These are phyloP conservation scores for Phytoseiulus persimilis DNA, from an alignment of 2,888 invertebrate species.

Conservation along the genomic window DNA sequence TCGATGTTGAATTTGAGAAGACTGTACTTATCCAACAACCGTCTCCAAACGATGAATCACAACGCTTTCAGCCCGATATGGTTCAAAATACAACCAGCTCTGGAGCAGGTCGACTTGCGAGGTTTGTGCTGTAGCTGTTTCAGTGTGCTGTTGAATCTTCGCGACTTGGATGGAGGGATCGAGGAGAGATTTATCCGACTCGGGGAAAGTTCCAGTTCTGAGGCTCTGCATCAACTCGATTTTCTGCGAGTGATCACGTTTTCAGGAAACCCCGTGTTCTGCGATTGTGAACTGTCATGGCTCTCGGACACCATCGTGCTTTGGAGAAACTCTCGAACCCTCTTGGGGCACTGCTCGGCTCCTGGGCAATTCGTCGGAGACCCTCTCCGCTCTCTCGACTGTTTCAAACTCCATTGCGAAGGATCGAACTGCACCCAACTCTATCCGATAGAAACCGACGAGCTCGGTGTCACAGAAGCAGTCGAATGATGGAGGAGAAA, in stretches of 20 bases:
- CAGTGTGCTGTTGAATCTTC: no score
- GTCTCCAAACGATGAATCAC: slow-evolving; percentile 24
- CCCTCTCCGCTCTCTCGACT: slow-evolving; percentile 8
- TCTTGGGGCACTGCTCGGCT: slow-evolving; percentile 8
- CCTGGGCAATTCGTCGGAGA: slow-evolving; percentile 16
- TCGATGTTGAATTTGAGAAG: slow-evolving; percentile 10
- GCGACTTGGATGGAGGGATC: no score
- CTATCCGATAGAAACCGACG: background rate
- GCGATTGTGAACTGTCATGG: slow-evolving; percentile 28
- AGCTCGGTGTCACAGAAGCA: background rate
- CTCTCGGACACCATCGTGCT: slow-evolving; percentile 10
- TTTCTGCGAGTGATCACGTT: no score
- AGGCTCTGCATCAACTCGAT: no score
- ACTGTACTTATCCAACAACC: slow-evolving; percentile 12
- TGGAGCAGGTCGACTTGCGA: slow-evolving; percentile 11
- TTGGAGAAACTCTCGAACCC: slow-evolving; percentile 23
- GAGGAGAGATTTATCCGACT: no score
- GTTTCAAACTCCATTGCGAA: slow-evolving; percentile 20
- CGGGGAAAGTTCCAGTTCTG: no score
- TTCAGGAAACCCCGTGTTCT: slow-evolving; percentile 13
- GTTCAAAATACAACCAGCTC: slow-evolving; percentile 12
- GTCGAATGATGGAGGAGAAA: background rate
- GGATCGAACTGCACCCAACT: slow-evolving; percentile 28
- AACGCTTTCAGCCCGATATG: slow-evolving; percentile 11
- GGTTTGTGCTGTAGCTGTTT: background rate